phyloP scores from a whole-genome alignment of 1,140 invertebrate genomes.

The Lepidotrigona ventralis region DNA sequence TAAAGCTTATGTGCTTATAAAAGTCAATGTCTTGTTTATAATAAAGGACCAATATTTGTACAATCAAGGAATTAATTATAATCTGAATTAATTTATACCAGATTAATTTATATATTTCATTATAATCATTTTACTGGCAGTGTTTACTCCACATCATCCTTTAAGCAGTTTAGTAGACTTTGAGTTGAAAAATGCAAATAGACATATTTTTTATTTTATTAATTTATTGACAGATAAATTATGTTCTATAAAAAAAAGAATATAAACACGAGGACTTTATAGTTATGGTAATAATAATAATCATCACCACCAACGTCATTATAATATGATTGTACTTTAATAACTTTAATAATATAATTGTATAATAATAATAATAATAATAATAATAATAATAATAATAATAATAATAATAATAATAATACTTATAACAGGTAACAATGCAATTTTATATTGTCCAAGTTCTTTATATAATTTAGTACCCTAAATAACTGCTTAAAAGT shows the following conservation, averaged over 20 bases:
- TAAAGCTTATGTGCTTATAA: slow-evolving; percentile 32
- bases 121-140: slow-evolving; percentile 58
- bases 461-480: slow-evolving; percentile 43
- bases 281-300: slow-evolving; percentile 23
- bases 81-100: slow-evolving; percentile 14
- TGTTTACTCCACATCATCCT: slow-evolving; percentile 60
- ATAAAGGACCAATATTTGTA: slow-evolving; percentile 19
- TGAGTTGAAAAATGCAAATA: slow-evolving; percentile 40
- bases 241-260: slow-evolving; percentile 48
- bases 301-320: background rate
- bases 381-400: no score
- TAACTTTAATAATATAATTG: no score
- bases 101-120: slow-evolving; percentile 24
- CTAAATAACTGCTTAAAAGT: slow-evolving; percentile 65
- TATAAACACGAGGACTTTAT: slow-evolving; percentile 50
- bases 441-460: slow-evolving; percentile 42
- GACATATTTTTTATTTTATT: slow-evolving; percentile 32
- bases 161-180: slow-evolving; percentile 56
- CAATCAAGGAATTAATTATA: slow-evolving; percentile 18
- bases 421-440: slow-evolving; percentile 59
- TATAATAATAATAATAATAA: slow-evolving; percentile 9
- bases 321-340: slow-evolving; percentile 9
- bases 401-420: slow-evolving; percentile 50
- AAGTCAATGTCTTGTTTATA: slow-evolving; percentile 10
- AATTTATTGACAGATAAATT: slow-evolving; percentile 54